Evolutionary conservation across 1,140 invertebrate genomes (phyloP), one percentile per base, ranked within the genome.

Genomic region (Drosophila lacertosa): DNA sequence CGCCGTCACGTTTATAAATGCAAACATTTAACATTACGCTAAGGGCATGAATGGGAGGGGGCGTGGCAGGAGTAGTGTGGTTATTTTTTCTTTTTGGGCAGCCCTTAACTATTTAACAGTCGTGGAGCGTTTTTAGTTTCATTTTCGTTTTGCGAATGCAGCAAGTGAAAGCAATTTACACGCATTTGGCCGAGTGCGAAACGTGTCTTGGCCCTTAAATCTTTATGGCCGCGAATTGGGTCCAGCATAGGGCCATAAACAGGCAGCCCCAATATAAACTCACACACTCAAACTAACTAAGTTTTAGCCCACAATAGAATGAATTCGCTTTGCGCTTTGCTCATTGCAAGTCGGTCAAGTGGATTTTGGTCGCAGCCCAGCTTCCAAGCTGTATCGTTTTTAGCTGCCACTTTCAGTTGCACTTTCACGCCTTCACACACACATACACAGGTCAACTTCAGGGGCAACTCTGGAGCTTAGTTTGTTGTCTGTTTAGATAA

Each of bases 121-220:
- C 81, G 59, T 59, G 42, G 51, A 72, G 76, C 72, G 81, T 74
- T 86, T 78, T 86, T 74, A 76, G 80, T 84, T 84, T 84, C 72
- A 73, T 84, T 86, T 86, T 82, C 58, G 70, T 76, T 74, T 55
- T 47, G 62, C 51, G 60, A 65, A 35, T 73, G 65, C 64, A 55
- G 76, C 80, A 80, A 86, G 81, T 78, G 81, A 80, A 84, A 86
- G 77, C 76, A 77, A 86, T 86, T 84, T 77, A 81, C 81, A 74
- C 81, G 77, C 68, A 59, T 83, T 84, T 77, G 54, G 68, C 33
- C 50, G 57, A 84, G 64, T 74, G 62, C 42, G 74, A 77, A 84
- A 84, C 82, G 77, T 86, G 82, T 74, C 37, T 35, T 59, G 69
- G 63, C 58, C 79, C 65, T 74, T 67, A 84, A 86, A 74, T 64